Base-by-base conservation (phyloP, 1,140 invertebrate species). In the Steinernema feltiae region DNA sequence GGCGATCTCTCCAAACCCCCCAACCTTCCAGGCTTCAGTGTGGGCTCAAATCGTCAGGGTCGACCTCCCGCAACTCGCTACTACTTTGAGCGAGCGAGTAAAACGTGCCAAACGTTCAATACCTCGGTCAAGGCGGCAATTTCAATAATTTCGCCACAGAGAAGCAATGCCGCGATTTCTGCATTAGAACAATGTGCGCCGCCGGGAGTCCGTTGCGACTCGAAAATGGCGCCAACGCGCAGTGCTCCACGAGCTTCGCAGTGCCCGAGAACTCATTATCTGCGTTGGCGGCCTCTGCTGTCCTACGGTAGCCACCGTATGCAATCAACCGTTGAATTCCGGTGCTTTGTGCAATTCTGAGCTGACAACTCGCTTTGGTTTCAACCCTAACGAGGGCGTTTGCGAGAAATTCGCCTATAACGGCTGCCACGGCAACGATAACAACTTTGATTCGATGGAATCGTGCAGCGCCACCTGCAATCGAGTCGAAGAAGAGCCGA, bases 381-480 rank as follows among this genome's bases (percentile, higher is more conserved):
- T 78, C 70, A 82, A 82, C 35, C 63, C 81, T 17, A 41, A 48
- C 30, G 21, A 71, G 1, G 70, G 72, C 12, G 24, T 76, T 29
- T 82, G 81, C 46, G 48, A 82, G 63, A 53, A 71, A 17, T 81
- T 81, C 29, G 48, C 78, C 48, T 82, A 80, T 73, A 73, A 80
- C 1, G 81, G 81, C 30, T 82, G 81, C 71, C 79, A 75, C 27
- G 78, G 78, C 17, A 82, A 82, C 73, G 81, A 76, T n/a, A 82
- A 82, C 48, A 76, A 77, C 32, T 82, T 82, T 71, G 18, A 24
- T 0, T 46, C 76, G 0, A 21, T 76, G 1, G 76, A 72, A 24
- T 71, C 74, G 69, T 81, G 80, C 73, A 78, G 71, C 32, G 27
- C 48, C 3, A 70, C 75, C 48, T 81, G 80, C 70, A 30, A 30